Evolutionary conservation across 1,140 invertebrate genomes (phyloP).

Genomic region (Eulimnadia texana): DNA sequence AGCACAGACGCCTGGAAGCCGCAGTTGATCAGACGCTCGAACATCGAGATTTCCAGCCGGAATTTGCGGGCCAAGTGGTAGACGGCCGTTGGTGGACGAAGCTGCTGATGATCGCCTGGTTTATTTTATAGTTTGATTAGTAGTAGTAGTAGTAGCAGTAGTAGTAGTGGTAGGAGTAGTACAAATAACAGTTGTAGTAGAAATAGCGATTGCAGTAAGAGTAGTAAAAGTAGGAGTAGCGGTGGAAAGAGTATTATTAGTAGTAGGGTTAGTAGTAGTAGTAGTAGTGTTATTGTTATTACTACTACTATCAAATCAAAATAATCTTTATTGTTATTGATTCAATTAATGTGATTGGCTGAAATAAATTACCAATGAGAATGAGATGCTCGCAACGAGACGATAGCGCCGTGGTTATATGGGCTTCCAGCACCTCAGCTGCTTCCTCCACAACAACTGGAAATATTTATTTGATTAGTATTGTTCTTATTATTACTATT

Average conservation of each 20-base stretch:
- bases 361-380: slow-evolving; percentile 27
- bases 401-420: slow-evolving; percentile 30
- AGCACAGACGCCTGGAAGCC: slow-evolving; percentile 27
- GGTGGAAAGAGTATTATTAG: no score
- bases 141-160: no score
- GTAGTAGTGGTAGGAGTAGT: no score
- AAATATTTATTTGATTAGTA: not conserved
- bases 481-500: not conserved
- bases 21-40: slow-evolving; percentile 51
- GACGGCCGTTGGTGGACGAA: slow-evolving; percentile 46
- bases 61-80: slow-evolving; percentile 40
- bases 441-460: slow-evolving; percentile 33
- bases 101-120: slow-evolving; percentile 57
- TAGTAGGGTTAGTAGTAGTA: no score
- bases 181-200: no score
- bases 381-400: slow-evolving; percentile 35
- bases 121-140: no score
- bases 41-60: slow-evolving; percentile 52
- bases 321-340: slow-evolving; percentile 3
- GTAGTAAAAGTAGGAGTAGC: no score
- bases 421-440: slow-evolving; percentile 34
- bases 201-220: no score
- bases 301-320: no score
- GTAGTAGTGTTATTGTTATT: no score
- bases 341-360: not conserved